phyloP scores from a whole-genome alignment of 2,888 invertebrate species.

The Resseliella maxima region DNA sequence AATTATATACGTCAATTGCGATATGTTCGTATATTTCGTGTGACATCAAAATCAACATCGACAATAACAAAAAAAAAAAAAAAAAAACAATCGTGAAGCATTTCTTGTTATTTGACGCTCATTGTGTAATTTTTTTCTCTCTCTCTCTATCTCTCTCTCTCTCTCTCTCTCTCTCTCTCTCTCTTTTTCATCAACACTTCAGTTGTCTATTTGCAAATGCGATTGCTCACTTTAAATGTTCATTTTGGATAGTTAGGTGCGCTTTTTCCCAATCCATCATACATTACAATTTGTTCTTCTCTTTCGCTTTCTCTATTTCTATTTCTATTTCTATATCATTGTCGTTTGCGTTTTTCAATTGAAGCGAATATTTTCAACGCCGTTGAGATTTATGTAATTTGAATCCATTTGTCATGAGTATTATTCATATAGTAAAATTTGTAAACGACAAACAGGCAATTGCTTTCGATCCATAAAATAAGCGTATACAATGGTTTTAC shows the following conservation, averaged over 20 bases:
- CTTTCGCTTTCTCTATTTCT: not conserved
- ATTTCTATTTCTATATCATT: not conserved
- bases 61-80: not conserved
- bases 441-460: too few species aligned
- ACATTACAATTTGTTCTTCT: too few species aligned
- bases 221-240: not conserved
- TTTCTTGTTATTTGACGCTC: constrained; percentile 44
- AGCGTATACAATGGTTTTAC: too few species aligned
- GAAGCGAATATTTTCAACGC: not conserved
- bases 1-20: constrained; percentile 6
- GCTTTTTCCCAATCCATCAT: not conserved
- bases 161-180: too few species aligned
- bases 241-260: constrained; percentile 38
- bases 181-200: not conserved
- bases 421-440: too few species aligned
- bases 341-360: too few species aligned
- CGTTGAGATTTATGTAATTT: not conserved
- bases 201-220: not conserved
- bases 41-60: not conserved
- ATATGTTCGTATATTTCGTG: not conserved
- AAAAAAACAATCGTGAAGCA: too few species aligned
- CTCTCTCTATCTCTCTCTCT: too few species aligned
- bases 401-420: not conserved
- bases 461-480: not conserved
- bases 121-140: constrained; percentile 13